Conservation (phyloP, 1,140 invertebrate species). For the Cryptotermes secundus region DNA sequence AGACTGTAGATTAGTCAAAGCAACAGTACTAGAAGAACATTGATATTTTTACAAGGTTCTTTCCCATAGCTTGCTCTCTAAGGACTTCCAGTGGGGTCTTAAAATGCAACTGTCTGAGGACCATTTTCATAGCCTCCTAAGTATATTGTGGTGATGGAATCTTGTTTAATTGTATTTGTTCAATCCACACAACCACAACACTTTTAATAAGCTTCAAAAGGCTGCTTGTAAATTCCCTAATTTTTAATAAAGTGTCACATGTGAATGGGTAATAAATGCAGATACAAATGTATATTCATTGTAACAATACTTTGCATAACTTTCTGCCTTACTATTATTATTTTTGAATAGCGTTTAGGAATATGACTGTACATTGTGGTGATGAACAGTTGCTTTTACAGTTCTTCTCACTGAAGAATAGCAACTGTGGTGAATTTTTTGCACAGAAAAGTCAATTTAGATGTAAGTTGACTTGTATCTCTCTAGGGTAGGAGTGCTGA, state of each 20-base stretch:
- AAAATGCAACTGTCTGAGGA: constrained; percentile 26
- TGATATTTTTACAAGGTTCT: neutral
- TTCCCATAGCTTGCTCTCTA: neutral
- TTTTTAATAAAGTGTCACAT: constrained; percentile 30
- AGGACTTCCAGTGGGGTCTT: constrained; percentile 23
- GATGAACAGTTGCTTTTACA: neutral
- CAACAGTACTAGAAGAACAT: neutral
- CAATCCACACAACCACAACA: neutral
- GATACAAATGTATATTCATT: constrained; percentile 21
- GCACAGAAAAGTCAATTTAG: neutral
- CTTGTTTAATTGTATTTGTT: constrained; percentile 20
- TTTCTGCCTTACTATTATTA: neutral
- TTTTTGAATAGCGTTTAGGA: neutral
- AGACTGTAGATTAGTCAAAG: neutral
- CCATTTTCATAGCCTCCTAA: constrained; percentile 20
- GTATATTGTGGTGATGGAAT: constrained; percentile 21
- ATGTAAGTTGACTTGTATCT: neutral
- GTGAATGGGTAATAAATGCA: constrained; percentile 34
- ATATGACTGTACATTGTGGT: neutral
- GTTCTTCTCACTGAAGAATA: neutral
- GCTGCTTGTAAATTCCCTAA: constrained; percentile 25
- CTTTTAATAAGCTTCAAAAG: constrained; percentile 22
- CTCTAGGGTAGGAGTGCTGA: too few species aligned
- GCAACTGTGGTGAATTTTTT: neutral
- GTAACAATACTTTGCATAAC: neutral